These are phyloP conservation scores for Propithecus deckenii DNA, from an alignment of 2,797 vertebrate species.

Conservation along the genomic window DNA sequence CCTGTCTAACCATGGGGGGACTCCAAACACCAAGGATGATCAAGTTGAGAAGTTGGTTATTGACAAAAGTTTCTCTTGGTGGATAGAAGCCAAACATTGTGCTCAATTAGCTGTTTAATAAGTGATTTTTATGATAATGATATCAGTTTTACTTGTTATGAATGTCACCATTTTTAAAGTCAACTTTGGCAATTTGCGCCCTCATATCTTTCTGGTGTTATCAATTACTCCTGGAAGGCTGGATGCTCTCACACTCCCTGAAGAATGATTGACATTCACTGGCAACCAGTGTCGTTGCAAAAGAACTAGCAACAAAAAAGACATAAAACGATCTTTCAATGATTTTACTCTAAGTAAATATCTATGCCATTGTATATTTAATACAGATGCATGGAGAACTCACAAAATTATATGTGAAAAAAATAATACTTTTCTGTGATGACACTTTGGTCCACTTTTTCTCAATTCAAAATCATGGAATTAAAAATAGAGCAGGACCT, in stretches of 20 bases:
- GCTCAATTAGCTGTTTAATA: not conserved
- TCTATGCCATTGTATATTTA: not conserved
- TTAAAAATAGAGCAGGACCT: too few species aligned
- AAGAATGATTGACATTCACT: not conserved
- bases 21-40: not conserved
- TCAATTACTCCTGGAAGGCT: not conserved
- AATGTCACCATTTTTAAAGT: not conserved
- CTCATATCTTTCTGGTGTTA: not conserved
- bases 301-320: not conserved
- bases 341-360: not conserved
- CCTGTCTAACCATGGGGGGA: not conserved
- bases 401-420: not conserved
- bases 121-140: not conserved
- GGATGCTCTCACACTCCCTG: not conserved
- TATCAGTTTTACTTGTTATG: not conserved
- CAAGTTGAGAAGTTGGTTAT: not conserved
- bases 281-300: not conserved
- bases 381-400: not conserved
- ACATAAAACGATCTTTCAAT: not conserved
- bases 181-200: not conserved
- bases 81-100: not conserved
- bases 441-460: not conserved
- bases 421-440: not conserved
- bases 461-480: too few species aligned
- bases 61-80: not conserved